phyloP scores from a whole-genome alignment of 1,140 invertebrate genomes.

The Ladona fulva region DNA sequence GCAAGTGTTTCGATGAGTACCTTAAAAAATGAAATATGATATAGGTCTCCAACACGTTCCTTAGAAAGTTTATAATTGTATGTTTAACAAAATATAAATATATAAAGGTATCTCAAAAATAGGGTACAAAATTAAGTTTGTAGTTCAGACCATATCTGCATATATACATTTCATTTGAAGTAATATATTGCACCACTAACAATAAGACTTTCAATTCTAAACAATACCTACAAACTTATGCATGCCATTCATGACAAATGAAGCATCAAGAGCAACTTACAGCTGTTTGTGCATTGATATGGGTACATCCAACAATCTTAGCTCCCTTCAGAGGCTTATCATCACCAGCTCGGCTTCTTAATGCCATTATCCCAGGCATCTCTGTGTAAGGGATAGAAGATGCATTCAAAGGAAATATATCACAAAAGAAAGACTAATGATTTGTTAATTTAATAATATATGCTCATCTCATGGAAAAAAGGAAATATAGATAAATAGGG shows the following conservation, averaged over 20 bases:
- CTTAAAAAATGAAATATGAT: slow-evolving; percentile 34
- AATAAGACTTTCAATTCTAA: too few relatives aligned
- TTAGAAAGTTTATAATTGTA: too few relatives aligned
- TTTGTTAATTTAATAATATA: slow-evolving; percentile 2
- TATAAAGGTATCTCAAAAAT: neutral
- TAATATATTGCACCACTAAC: too few relatives aligned
- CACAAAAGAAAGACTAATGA: too few relatives aligned
- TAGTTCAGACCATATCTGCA: too few relatives aligned
- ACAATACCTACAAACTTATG: too few relatives aligned
- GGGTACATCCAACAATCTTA: slow-evolving; percentile 94
- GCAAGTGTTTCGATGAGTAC: slow-evolving; percentile 85
- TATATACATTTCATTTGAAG: too few relatives aligned
- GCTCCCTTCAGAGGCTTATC: slow-evolving; percentile 93
- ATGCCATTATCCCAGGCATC: slow-evolving; percentile 95
- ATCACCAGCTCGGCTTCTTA: slow-evolving; percentile 79
- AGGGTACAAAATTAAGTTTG: slow-evolving; percentile 8
- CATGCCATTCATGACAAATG: too few relatives aligned
- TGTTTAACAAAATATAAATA: neutral
- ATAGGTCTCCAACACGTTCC: too few relatives aligned
- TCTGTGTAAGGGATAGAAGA: slow-evolving; percentile 45
- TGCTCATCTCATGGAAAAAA: neutral
- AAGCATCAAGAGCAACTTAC: slow-evolving; percentile 43
- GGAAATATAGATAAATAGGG: too few relatives aligned
- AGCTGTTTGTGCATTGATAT: slow-evolving; percentile 96
- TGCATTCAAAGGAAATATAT: slow-evolving; percentile 11